phyloP scores from a whole-genome alignment of 2,797 vertebrate genomes.

The Pipistrellus pipistrellus region DNA sequence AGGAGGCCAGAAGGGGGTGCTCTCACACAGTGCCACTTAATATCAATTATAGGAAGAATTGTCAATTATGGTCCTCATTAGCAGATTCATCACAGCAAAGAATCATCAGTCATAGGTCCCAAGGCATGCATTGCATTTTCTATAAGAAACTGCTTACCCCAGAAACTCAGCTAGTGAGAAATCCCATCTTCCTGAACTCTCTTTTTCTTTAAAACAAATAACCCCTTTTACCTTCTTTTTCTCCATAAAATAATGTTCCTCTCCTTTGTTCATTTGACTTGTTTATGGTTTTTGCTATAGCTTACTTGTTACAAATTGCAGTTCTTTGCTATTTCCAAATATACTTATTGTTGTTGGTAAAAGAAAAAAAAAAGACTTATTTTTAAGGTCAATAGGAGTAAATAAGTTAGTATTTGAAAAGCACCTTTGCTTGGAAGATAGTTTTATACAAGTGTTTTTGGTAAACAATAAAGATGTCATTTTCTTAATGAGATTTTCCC shows the following conservation, averaged over 20 bases:
- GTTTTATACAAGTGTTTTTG: neutral
- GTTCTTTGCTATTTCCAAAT: neutral
- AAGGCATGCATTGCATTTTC: neutral
- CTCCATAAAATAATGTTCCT: slow-evolving; percentile 1
- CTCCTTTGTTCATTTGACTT: neutral
- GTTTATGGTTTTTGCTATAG: neutral
- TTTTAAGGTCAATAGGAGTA: neutral
- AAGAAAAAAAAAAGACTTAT: neutral
- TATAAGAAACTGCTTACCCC: neutral
- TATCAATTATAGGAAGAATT: neutral
- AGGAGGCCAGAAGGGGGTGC: neutral
- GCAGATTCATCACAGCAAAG: neutral
- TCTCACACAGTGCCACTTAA: neutral
- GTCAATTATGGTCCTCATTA: neutral
- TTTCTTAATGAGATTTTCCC: neutral
- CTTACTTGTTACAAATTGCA: neutral
- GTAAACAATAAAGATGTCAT: neutral
- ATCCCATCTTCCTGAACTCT: neutral
- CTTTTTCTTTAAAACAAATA: neutral
- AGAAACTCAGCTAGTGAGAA: neutral
- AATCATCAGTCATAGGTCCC: neutral
- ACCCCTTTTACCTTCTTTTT: neutral
- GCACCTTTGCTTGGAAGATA: neutral
- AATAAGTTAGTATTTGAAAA: slow-evolving; percentile 41
- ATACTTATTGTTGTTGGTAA: neutral